Base-by-base conservation (phyloP, 2,888 invertebrate genomes). In the Pseudococcus jackbeardsleyi region DNA sequence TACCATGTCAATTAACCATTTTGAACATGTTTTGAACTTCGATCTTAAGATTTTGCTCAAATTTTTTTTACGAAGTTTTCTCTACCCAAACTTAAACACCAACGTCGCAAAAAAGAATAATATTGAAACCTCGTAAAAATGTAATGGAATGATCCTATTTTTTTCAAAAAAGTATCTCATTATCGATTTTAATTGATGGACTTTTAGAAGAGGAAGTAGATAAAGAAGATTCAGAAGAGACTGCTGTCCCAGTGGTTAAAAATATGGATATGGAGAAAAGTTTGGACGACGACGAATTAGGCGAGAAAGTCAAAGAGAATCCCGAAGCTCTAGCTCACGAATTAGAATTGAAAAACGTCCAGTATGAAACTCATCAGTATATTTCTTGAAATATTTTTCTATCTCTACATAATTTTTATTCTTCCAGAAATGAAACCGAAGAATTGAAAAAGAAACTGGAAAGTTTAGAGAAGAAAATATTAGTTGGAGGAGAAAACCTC, bases 401-500 rank as follows among this genome's bases (percentile, higher is more conserved):
- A 46, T n/a, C 17, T 26, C 79, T 84, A 33, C 26, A 33, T 33
- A 17, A 89, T 89, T 64, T 77, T 15, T 15, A 72, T 87, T 26
- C 48, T 89, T 89, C 84, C 48, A 90, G 90, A 84, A 89, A 89
- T 85, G 90, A 90, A 89, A 90, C 90, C 22, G 90, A 90, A 89
- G 90, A 90, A 82, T 88, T 90, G 59, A 90, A 90, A 89, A 95
- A 96, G 89, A 98, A 98, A 91, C 94, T 99, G 89, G 94, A 95
- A 89, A 95, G 96, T 9, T 94, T 99, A 85, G 98, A 99, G 91
- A 97, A 97, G 90, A 99, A 98, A 92, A 98, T 99, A 88, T 94
- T 99, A 33, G 97, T 99, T 0, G 99, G 99, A 0, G 99, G 99
- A 0, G 99, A 99, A 92, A 99, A 99, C 92, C 93, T 99, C 9